A percentile compares a stretch with the other conserved stretches of the same genome.
Conservation (phyloP, 1,140 invertebrate species). For the Megalopta genalis region DNA sequence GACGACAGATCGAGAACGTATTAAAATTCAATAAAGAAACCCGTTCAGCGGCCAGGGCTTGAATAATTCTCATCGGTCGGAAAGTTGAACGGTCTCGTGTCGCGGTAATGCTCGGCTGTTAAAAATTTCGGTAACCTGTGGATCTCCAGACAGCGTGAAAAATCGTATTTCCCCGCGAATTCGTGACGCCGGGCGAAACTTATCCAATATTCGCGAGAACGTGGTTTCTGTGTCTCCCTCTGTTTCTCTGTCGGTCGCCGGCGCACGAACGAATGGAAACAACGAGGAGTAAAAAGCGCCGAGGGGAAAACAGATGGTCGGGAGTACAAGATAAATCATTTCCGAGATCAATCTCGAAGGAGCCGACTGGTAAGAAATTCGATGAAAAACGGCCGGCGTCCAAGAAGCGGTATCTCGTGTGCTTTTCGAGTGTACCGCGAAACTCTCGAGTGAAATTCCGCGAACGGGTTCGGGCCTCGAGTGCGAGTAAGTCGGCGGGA, state of each 20-base stretch:
- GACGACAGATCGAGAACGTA: background rate
- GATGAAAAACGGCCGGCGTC: conserved; percentile 36
- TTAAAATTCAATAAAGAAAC: too few relatives aligned
- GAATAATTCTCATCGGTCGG: background rate
- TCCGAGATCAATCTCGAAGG: conserved; percentile 44
- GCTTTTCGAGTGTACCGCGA: conserved; percentile 21
- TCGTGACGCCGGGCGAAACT: background rate
- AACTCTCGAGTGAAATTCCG: conserved; percentile 29
- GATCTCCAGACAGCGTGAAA: background rate
- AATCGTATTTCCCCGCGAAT: conserved; percentile 1
- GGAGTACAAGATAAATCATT: conserved; percentile 51
- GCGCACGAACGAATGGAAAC: conserved; percentile 13
- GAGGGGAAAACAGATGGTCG: conserved; percentile 35
- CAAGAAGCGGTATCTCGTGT: background rate
- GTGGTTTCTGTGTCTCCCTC: too few relatives aligned
- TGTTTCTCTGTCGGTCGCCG: too few relatives aligned
- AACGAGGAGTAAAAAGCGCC: conserved; percentile 1
- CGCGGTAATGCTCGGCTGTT: background rate
- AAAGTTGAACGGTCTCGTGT: background rate
- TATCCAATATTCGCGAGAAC: conserved; percentile 7
- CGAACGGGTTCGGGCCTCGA: background rate
- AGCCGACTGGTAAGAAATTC: conserved; percentile 37
- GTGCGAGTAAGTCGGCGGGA: background rate
- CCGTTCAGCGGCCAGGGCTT: too few relatives aligned
- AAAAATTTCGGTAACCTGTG: background rate